phyloP scores from a whole-genome alignment of 2,113 vertebrate species.

The Engystomops pustulosus region DNA sequence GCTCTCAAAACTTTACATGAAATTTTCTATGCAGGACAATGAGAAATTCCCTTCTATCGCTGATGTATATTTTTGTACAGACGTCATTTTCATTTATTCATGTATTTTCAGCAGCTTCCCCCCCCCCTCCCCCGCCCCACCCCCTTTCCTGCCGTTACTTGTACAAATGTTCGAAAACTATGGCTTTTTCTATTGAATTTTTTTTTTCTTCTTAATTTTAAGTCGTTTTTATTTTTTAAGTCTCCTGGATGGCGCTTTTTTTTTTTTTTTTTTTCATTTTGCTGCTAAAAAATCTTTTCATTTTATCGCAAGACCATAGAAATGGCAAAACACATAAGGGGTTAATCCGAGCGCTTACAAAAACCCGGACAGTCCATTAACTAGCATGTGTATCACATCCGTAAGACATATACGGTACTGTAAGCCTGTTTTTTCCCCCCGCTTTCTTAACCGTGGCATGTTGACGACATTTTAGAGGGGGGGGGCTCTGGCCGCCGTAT shows the following conservation, averaged over 20 bases:
- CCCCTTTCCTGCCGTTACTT: too few species aligned
- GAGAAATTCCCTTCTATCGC: slow-evolving; percentile 88
- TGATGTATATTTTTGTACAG: slow-evolving; percentile 97
- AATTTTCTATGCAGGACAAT: slow-evolving; percentile 97
- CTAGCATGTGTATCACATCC: slow-evolving; percentile 71
- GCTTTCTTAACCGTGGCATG: slow-evolving; percentile 67
- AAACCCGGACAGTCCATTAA: slow-evolving; percentile 71
- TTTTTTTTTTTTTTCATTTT: too few species aligned
- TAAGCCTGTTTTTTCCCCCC: slow-evolving; percentile 70
- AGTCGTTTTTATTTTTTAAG: slow-evolving; percentile 77
- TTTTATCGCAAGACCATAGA: slow-evolving; percentile 82
- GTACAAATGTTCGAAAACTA: slow-evolving; percentile 89
- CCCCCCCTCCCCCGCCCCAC: slow-evolving; percentile 74
- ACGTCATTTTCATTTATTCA: slow-evolving; percentile 85
- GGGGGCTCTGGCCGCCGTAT: slow-evolving; percentile 62
- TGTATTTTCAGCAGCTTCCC: slow-evolving; percentile 87
- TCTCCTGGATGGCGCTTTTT: slow-evolving; percentile 81
- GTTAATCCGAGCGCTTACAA: slow-evolving; percentile 78
- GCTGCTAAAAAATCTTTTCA: slow-evolving; percentile 92
- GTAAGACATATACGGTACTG: slow-evolving; percentile 69
- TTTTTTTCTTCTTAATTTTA: slow-evolving; percentile 74
- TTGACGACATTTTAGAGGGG: slow-evolving; percentile 71
- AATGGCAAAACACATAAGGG: slow-evolving; percentile 76
- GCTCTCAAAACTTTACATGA: slow-evolving; percentile 83
- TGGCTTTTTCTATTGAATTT: slow-evolving; percentile 83